These are phyloP conservation scores for Tursiops truncatus DNA, from an alignment of 2,113 vertebrate species.

Conservation along the genomic window DNA sequence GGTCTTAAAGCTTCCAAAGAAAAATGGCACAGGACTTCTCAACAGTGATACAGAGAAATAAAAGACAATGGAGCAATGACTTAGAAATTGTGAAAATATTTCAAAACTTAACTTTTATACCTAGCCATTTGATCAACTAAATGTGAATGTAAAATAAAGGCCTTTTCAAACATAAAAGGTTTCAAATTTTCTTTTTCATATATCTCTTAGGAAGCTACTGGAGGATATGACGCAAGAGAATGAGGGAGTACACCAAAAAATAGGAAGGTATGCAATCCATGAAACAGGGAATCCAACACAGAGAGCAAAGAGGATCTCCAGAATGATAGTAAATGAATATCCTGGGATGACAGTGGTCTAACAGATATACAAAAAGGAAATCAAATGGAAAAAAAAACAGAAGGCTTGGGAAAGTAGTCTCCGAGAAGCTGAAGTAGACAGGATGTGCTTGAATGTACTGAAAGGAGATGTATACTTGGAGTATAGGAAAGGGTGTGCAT, in stretches of 20 bases:
- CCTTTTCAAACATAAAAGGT: background rate
- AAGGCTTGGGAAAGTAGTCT: background rate
- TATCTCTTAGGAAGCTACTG: background rate
- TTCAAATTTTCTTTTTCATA: background rate
- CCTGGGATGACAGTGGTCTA: background rate
- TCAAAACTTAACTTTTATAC: conserved; percentile 21
- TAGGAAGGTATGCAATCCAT: background rate
- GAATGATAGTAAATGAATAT: background rate
- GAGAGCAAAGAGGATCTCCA: background rate
- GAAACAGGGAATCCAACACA: background rate
- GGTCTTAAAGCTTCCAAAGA: background rate
- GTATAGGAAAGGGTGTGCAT: background rate
- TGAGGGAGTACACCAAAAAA: background rate
- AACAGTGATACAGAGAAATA: background rate
- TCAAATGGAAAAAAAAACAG: background rate
- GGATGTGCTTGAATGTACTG: background rate
- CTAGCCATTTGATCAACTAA: background rate
- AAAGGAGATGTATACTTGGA: background rate
- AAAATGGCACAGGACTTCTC: background rate
- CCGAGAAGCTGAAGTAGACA: background rate
- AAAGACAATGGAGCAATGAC: background rate
- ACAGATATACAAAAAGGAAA: background rate
- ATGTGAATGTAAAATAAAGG: background rate
- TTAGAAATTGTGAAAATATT: conserved; percentile 2
- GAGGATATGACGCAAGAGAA: background rate